Base-by-base conservation (phyloP, 2,113 vertebrate species). In the Pitta sordida region DNA sequence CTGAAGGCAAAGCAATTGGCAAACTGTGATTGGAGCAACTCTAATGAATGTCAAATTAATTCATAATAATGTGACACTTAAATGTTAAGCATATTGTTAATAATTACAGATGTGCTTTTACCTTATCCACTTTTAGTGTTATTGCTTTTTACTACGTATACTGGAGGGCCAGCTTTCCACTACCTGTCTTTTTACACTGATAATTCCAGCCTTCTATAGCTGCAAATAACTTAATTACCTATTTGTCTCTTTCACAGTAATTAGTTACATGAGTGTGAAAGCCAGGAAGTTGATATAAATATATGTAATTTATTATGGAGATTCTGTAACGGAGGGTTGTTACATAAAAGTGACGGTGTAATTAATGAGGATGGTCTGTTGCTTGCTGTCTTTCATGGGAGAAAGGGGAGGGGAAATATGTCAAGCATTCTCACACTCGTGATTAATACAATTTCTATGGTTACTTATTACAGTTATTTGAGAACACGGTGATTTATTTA, bases 21-120 rank as follows among this genome's bases (percentile, higher is more conserved):
- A 60, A 91, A 76, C 96, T 95, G 96, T 60, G 53, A 85, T 96
- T 64, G 78, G 53, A 90, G 88, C 65, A 65, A 43, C 69, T 59
- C 49, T 95, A 95, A 96, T 94, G 93, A 87, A 91, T 94, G 70
- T 86, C 76, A 94, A 94, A 94, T 91, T 83, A 94, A 96, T 96
- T 94, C 65, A 86, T 92, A 94, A 93, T 85, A 85, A 94, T 83
- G 68, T 89, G 94, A 90, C 83, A 93, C 81, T 83, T 90, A 51
- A 82, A 76, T 81, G 64, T 95, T 91, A 79, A 71, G 37, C 62
- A 48, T 95, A 49, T 91, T 84, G 80, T 90, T 93, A 85, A 84
- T 88, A 94, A 94, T 95, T 93, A 75, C 53, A 43, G 84, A 86
- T 65, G 75, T 6, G 29, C 49, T 89, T 92, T 71, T 93, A 58